Evolutionary conservation across 2,113 vertebrate species (phyloP), one percentile per base, ranked within the genome.

Genomic region (Copsychus sechellarum): DNA sequence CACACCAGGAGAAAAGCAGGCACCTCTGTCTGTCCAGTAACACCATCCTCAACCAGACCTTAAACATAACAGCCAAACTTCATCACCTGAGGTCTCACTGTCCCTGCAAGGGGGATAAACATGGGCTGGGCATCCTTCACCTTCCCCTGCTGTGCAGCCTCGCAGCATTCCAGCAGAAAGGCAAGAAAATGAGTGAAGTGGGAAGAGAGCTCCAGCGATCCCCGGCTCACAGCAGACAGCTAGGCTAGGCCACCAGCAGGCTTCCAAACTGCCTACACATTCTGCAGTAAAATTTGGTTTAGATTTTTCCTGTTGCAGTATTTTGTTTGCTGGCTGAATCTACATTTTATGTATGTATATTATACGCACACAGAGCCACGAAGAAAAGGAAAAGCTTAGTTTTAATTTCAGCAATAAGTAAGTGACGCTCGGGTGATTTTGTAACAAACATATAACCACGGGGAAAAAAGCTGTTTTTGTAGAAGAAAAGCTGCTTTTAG

Each of bases 161-260:
- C 18, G 8, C 53, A 5, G 45, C 65, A 76, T 31, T 23, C 79
- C 29, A 34, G 40, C 77, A 19, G 1, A 20, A 34, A 61, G 50
- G 58, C 80, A 78, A 23, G 10, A 26, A 70, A 81, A 25, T 0
- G 15, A 53, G 74, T 0, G 45, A 8, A 78, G 90, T 20, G 61
- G 47, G 58, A 21, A 67, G 66, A 48, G 50, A 66, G 92, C 34
- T 96, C 29, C 34, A 7, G 81, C 1, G 17, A 38, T 33, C 40
- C 13, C 78, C 60, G 28, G 15, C 8, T 82, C 31, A 9, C 36
- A 4, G 82, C 62, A 93, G 26, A 11, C 80, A 73, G 90, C 93
- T 17, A 20, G 71, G 82, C 82, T 76, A 95, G 96, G 96, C 94
- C 96, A 93, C 82, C 80, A 34, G 71, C 20, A 69, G 70, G 29